Conservation (phyloP, 2,113 vertebrate genomes). For the Leptocoma aspasia region DNA sequence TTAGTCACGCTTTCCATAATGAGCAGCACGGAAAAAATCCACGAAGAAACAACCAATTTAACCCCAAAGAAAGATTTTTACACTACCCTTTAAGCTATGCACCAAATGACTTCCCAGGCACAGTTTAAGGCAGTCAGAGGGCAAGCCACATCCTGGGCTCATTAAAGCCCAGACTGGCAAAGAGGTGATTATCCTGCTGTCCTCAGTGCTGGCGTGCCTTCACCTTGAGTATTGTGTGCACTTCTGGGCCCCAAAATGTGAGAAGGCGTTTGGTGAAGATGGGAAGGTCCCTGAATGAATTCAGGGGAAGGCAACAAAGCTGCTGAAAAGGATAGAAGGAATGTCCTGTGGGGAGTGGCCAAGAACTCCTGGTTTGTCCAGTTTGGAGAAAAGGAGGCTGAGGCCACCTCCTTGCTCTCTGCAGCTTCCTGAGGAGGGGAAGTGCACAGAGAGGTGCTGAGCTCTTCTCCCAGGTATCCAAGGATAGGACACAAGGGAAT, state of each 20-base stretch:
- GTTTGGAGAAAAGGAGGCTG: background rate
- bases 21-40: background rate
- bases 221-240: background rate
- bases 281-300: background rate
- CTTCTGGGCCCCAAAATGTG: background rate
- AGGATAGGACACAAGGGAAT: background rate
- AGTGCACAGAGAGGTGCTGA: background rate
- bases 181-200: background rate
- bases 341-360: background rate
- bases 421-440: background rate
- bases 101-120: background rate
- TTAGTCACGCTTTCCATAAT: background rate
- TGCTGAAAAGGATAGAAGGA: background rate
- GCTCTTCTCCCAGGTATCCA: background rate
- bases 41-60: background rate
- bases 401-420: background rate
- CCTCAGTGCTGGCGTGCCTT: accelerated
- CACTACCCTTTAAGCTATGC: background rate
- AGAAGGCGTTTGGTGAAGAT: background rate
- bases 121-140: background rate
- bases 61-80: background rate
- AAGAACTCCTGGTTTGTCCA: background rate
- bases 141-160: background rate
- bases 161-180: background rate
- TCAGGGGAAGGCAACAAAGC: background rate